Evolutionary conservation across 2,888 invertebrate species (phyloP), one percentile per base, ranked within the genome.

Genomic region (Drosophila falleni): DNA sequence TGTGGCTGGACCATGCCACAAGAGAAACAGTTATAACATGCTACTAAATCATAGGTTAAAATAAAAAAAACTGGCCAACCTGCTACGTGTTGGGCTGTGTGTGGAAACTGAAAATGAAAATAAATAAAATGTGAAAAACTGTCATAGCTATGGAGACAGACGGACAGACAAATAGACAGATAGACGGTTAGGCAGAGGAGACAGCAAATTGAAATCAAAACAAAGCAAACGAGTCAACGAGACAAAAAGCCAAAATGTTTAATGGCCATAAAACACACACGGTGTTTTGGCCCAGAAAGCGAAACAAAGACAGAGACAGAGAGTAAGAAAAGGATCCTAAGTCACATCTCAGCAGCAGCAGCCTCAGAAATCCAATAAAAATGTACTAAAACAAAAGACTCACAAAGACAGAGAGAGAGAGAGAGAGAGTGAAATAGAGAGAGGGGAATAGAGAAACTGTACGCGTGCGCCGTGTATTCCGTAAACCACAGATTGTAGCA

Each of bases 11-110:
- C 74, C 74, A 62, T 69, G 81, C 71, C 81, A 80, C 75, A 78
- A 79, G 66, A 81, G 78, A 78, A 90, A 90, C 90, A 91, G 91
- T 90, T 91, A 89, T 90, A 90, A 82, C 80, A 78, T 76, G 81
- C 86, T 82, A 90, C 90, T 91, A 91, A 91, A 91, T 91, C 91
- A 91, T 91, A 91, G 89, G 56, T 29, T 58, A 75, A 71, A 47
- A 60, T 55, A 71, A 67, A 60, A 55, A 71, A 67, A 71, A 74
- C 72, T 64, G 70, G 62, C 81, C 79, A 84, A 89, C 87, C 89
- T 86, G 89, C 86, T 88, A 86, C 80, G 87, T 88, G 88, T 64
- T 51, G 29, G 23, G n/a, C 11, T 71, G 51, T 63, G 51, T 63
- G 39, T 61, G 62, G 66, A 69, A 76, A 82, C 61, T 39, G 71